Evolutionary conservation across 1,140 invertebrate genomes (phyloP).

Genomic region (Hydropsyche tenuis): DNA sequence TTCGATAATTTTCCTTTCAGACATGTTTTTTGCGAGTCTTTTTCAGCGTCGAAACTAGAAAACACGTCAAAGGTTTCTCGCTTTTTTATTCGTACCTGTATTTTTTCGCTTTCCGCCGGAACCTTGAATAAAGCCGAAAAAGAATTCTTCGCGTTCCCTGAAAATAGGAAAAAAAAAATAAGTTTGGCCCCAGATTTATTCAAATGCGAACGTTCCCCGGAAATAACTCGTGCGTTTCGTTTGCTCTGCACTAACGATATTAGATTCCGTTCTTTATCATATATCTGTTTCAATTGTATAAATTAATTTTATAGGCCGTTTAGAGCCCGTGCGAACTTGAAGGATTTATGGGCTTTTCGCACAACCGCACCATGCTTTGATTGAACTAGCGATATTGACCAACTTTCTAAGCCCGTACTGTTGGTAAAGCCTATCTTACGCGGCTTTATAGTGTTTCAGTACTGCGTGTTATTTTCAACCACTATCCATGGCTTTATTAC

Average conservation of each 20-base stretch:
- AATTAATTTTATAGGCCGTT: not conserved
- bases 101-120: not conserved
- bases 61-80: not conserved
- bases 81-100: not conserved
- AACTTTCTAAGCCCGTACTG: not conserved
- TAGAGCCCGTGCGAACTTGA: too few species aligned
- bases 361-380: not conserved
- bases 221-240: too few species aligned
- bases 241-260: not conserved
- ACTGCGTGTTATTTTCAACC: too few species aligned
- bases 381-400: constrained; percentile 1
- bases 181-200: not conserved
- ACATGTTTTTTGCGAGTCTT: not conserved
- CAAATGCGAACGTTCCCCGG: not conserved
- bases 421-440: too few species aligned
- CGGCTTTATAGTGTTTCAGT: too few species aligned
- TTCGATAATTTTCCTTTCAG: not conserved
- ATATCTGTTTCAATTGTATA: not conserved
- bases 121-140: not conserved
- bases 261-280: not conserved
- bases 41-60: not conserved
- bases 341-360: not conserved
- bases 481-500: too few species aligned
- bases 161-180: not conserved
- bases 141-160: not conserved